Conservation (phyloP, 2,797 vertebrate species). For the Notamacropus eugenii region DNA sequence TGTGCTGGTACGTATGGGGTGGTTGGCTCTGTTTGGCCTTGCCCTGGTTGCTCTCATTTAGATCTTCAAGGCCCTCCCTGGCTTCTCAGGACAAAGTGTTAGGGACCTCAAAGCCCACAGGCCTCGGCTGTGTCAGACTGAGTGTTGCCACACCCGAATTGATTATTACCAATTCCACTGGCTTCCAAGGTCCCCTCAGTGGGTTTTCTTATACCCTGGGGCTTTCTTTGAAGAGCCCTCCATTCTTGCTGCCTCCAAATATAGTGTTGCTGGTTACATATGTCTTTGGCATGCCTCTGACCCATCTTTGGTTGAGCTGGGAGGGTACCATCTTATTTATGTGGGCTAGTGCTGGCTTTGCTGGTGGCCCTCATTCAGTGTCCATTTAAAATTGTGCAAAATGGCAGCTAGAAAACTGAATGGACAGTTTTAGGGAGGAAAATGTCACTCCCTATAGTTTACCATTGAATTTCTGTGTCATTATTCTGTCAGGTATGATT, state of each 20-base stretch:
- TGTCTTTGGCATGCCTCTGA: neutral
- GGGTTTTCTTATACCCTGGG: neutral
- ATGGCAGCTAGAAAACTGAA: too few relatives aligned
- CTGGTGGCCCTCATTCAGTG: neutral
- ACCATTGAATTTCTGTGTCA: neutral
- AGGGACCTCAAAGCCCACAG: neutral
- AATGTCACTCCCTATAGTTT: neutral
- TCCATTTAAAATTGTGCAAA: too few relatives aligned
- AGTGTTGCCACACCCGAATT: neutral
- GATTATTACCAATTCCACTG: neutral
- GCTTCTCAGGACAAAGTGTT: neutral
- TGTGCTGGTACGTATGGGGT: neutral
- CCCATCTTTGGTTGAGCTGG: neutral
- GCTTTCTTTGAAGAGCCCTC: neutral
- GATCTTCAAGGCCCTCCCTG: neutral
- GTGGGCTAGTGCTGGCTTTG: neutral
- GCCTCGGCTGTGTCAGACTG: neutral
- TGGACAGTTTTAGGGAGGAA: neutral
- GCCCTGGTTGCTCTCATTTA: neutral
- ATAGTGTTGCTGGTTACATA: neutral
- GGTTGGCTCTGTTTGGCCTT: neutral
- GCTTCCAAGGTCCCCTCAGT: neutral
- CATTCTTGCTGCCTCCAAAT: neutral
- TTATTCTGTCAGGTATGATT: neutral
- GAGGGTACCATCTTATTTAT: neutral